Evolutionary conservation across 2,888 invertebrate species (phyloP), one percentile per base, ranked within the genome.

Genomic region (Drosophila putrida): DNA sequence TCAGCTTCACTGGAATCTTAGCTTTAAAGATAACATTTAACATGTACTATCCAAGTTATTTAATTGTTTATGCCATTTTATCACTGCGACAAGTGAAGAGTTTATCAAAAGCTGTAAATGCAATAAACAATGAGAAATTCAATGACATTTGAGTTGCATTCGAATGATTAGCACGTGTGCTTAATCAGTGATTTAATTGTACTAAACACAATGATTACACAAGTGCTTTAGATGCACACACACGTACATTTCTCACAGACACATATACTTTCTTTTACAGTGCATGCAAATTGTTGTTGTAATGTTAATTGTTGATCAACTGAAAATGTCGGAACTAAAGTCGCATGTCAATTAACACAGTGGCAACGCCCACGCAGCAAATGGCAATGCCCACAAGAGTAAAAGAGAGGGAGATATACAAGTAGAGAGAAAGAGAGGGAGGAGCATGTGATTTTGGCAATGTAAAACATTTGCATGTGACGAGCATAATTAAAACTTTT

Each of bases 391-490:
- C 33, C 49, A n/a, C 20, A 11, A 11, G 44, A 28, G 13, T 28
- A 15, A 47, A 33, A 9, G 41, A 61, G 35, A 41, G n/a, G 10
- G 25, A 10, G 58, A 50, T n/a, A 54, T 31, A 25, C 5, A 33
- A 1, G 27, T 33, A 11, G 0, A 44, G 28, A 31, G 31, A 28
- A 39, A 43, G n/a, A 35, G 6, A 8, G 36, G 15, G 28, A 51
- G 15, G n/a, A 39, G 13, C 38, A 46, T 33, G 49, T 15, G 27
- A 51, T 66, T 72, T 79, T 71, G 65, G 76, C 76, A 71, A 73
- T 78, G 76, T 82, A 78, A 67, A 75, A 64, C 69, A 88, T 88
- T 87, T 71, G 71, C 77, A 85, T 82, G 88, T 71, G 82, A 85
- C 79, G 61, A 69, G 88, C 82, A 88, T 78, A 88, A 76, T 82